Conservation (phyloP, 2,113 vertebrate species). For the Cavia aperea region DNA sequence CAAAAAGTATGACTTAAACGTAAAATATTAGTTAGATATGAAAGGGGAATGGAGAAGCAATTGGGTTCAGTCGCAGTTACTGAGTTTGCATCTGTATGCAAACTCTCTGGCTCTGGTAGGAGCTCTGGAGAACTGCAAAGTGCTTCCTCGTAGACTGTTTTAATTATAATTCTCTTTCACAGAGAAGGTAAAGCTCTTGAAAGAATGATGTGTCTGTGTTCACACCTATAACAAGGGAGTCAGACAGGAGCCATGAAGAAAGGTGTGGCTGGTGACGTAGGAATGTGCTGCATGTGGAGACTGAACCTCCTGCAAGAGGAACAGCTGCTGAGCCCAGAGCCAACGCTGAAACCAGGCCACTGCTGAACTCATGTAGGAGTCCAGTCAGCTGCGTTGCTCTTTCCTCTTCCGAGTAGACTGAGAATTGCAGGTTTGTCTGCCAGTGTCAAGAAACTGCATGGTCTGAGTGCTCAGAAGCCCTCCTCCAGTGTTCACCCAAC, state of each 20-base stretch:
- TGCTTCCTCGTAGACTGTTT: rapidly evolving
- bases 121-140: too few relatives aligned
- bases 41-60: neutral
- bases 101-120: too few relatives aligned
- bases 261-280: rapidly evolving
- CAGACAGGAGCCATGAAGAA: neutral
- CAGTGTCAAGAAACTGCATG: neutral
- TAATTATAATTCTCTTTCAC: rapidly evolving
- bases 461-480: neutral
- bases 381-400: neutral
- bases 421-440: neutral
- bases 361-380: neutral
- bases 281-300: neutral
- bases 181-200: neutral
- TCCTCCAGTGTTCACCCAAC: too few relatives aligned
- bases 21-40: neutral
- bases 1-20: neutral
- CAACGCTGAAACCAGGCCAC: neutral
- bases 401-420: neutral
- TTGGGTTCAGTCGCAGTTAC: neutral
- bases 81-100: too few relatives aligned
- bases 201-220: too few relatives aligned
- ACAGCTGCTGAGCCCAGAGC: neutral
- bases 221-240: neutral
- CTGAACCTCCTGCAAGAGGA: neutral